Percentiles rank a stretch among this genome's conserved stretches.
phyloP scores from a whole-genome alignment of 2,113 vertebrate species.

The Periophthalmodon schlosseri region DNA sequence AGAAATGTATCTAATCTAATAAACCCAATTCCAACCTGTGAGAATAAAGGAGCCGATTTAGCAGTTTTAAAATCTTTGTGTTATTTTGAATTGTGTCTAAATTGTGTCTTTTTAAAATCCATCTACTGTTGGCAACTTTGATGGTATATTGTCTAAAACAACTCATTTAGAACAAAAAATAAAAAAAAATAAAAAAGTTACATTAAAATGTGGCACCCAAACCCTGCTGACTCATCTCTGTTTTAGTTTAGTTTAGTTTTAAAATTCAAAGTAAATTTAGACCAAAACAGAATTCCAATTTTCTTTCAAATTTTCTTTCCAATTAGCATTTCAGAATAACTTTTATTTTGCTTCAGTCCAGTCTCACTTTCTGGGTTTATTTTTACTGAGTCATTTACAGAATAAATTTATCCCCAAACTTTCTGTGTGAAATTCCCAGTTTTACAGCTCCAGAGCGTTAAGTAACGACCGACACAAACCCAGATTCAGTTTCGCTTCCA shows the following conservation, averaged over 20 bases:
- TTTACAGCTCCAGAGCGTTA: slow-evolving; percentile 25
- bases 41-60: too few species aligned
- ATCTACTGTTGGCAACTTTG: too few species aligned
- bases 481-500: slow-evolving; percentile 17
- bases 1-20: too few species aligned
- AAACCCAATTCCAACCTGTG: too few species aligned
- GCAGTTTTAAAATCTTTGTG: too few species aligned
- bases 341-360: too few species aligned
- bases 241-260: not conserved
- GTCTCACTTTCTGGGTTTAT: not conserved
- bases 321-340: too few species aligned
- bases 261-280: not conserved
- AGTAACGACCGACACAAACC: slow-evolving; percentile 20
- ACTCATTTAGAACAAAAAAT: not conserved
- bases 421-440: slow-evolving; percentile 26
- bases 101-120: too few species aligned
- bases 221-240: too few species aligned
- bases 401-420: slow-evolving; percentile 27
- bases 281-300: not conserved
- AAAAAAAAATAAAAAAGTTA: not conserved
- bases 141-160: too few species aligned
- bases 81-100: too few species aligned
- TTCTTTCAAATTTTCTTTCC: too few species aligned
- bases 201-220: not conserved
- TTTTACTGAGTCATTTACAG: not conserved